Conservation (phyloP, 2,888 invertebrate species). For the Leistus spinibarbis region DNA sequence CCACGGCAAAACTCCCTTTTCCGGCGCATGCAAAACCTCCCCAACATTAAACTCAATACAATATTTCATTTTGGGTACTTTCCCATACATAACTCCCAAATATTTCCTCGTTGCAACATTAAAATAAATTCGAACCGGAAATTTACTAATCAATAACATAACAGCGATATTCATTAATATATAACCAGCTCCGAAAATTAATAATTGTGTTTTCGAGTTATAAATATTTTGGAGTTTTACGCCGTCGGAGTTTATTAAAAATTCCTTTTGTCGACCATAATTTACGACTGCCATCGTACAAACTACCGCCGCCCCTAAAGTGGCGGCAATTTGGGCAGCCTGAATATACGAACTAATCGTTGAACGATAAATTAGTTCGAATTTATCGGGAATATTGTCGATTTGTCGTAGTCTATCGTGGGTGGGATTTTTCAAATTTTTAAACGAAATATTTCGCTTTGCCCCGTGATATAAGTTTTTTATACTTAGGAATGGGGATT, state of each 20-base stretch:
- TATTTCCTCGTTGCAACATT: slow-evolving; percentile 48
- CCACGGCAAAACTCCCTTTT: slow-evolving; percentile 48
- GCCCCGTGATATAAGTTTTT: background rate
- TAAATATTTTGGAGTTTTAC: slow-evolving; percentile 34
- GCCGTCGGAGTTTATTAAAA: slow-evolving; percentile 26
- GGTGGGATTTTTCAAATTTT: slow-evolving; percentile 7
- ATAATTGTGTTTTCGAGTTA: slow-evolving; percentile 44
- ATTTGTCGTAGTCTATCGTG: slow-evolving; percentile 27
- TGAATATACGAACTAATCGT: slow-evolving; percentile 49
- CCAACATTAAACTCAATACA: slow-evolving; percentile 45
- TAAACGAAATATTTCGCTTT: slow-evolving; percentile 11
- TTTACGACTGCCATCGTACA: slow-evolving; percentile 32
- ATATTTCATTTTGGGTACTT: slow-evolving; percentile 46
- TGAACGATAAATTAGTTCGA: slow-evolving; percentile 52
- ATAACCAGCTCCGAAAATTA: slow-evolving; percentile 46
- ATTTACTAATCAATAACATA: slow-evolving; percentile 46
- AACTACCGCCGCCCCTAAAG: slow-evolving; percentile 42
- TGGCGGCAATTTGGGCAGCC: slow-evolving; percentile 47
- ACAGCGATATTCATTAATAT: slow-evolving; percentile 44
- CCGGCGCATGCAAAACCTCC: slow-evolving; percentile 46
- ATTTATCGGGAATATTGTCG: slow-evolving; percentile 52
- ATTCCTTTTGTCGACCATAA: slow-evolving; percentile 27
- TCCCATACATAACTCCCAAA: slow-evolving; percentile 48
- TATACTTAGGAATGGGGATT: background rate
- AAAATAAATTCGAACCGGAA: slow-evolving; percentile 54